Evolutionary conservation across 2,888 invertebrate species (phyloP), one percentile per base, ranked within the genome.

Genomic region (Aphidoletes aphidimyza): DNA sequence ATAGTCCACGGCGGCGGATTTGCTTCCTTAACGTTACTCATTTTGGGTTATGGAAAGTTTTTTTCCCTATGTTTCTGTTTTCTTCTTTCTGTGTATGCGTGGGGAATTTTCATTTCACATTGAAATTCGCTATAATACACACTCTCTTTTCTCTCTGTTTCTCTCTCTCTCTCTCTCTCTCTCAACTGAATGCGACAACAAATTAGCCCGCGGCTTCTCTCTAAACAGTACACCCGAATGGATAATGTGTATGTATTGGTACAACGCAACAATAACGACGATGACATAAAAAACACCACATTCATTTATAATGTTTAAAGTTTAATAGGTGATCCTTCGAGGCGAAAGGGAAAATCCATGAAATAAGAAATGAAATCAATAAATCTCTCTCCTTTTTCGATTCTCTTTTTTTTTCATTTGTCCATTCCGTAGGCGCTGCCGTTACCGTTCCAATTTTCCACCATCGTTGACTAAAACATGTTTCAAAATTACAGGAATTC

Each of bases 1-100:
- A 81, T 81, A 22, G 81, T 37, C 81, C 81, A 81, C 81, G 81
- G 81, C 37, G 22, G 36, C 37, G 81, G 81, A 81, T 81, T 78
- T 78, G 37, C 19, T 36, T 81, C 37, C n/a, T 81, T 36, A 6
- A 81, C n/a, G 11, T 30, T n/a, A n/a, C n/a, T n/a, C 30, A 30
- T 19, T 47, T 59, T 59, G 6, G 26, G 22, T 22, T 30, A 9
- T 26, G 17, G 49, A 17, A 3, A 9, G 3, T 34, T 34, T n/a
- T 37, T 81, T 81, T 81, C 19, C 1, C 11, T 37, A n/a, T 69
- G 14, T 69, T 69, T 9, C 5, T 59, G n/a, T 26, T 26, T 30
- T 26, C 9, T 30, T 59, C 59, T 59, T 81, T 37, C 19, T 37
- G 37, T 81, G 37, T 81, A n/a, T n/a, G n/a, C 45, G 14, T 45